Evolutionary conservation across 2,888 invertebrate species (phyloP).

Genomic region (Nezara viridula): DNA sequence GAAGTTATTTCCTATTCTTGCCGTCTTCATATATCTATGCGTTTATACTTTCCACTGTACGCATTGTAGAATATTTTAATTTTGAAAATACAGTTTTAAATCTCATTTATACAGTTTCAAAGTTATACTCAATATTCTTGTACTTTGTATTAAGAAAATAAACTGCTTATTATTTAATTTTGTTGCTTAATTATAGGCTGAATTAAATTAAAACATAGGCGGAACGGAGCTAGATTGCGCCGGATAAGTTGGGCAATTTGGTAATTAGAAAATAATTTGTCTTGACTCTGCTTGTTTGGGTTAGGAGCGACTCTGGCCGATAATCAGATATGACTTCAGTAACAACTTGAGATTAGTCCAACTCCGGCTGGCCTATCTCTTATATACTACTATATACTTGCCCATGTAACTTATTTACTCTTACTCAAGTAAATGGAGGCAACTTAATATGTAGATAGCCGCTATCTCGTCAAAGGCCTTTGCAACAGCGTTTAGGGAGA

Average conservation of each 20-base stretch:
- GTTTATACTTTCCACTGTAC: no score
- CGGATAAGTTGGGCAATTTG: not conserved
- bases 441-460: not conserved
- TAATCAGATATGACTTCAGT: conserved; percentile 14
- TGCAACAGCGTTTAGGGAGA: not conserved
- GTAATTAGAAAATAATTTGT: conserved; percentile 39
- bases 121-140: not conserved
- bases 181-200: not conserved
- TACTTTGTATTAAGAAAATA: not conserved
- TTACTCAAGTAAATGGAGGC: not conserved
- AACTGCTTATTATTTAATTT: not conserved
- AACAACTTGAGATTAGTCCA: conserved; percentile 14
- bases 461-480: not conserved
- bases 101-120: no score
- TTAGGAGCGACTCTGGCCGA: not conserved
- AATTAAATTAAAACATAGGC: not conserved
- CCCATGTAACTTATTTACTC: not conserved
- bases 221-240: not conserved
- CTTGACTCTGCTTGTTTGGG: not conserved
- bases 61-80: no score
- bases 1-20: no score
- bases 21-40: no score
- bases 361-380: not conserved
- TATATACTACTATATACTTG: not conserved
- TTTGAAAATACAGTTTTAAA: no score